Conservation (phyloP, 1,140 invertebrate species). For the Steinernema khuongi region DNA sequence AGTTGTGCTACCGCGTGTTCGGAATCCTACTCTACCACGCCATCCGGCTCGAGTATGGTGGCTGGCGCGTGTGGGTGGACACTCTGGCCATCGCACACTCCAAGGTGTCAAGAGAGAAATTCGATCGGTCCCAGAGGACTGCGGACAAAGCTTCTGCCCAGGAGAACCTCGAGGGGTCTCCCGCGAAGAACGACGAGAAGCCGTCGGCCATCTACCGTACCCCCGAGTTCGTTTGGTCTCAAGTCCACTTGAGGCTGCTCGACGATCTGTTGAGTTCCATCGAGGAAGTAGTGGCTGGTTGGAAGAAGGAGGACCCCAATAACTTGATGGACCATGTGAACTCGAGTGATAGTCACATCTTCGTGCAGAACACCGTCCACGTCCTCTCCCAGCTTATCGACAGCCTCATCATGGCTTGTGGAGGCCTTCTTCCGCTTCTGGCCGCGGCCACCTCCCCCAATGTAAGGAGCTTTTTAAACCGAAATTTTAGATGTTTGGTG, state of each 20-base stretch:
- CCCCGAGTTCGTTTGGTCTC: conserved; percentile 98
- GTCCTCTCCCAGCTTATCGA: conserved; percentile 96
- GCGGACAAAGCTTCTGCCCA: conserved; percentile 9
- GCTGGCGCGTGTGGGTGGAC: conserved; percentile 99
- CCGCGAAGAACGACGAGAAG: conserved; percentile 18
- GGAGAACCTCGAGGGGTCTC: not conserved
- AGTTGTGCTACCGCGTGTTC: conserved; percentile 96
- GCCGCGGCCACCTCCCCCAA: conserved; percentile 96
- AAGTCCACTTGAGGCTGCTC: conserved; percentile 89
- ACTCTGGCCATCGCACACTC: conserved; percentile 98
- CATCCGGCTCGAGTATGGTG: conserved; percentile 98
- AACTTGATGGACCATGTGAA: conserved; percentile 23
- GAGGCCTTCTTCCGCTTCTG: conserved; percentile 86
- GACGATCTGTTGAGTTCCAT: conserved; percentile 93
- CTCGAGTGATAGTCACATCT: conserved; percentile 75
- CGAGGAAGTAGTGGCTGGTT: conserved; percentile 93
- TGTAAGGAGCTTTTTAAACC: conserved; percentile 69
- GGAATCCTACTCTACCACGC: conserved; percentile 95
- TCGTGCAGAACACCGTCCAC: conserved; percentile 97
- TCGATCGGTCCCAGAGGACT: conserved; percentile 20
- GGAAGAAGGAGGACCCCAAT: conserved; percentile 66
- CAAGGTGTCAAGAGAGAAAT: conserved; percentile 68
- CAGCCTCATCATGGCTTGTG: conserved; percentile 96
- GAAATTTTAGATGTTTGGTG: conserved; percentile 24
- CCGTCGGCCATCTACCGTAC: conserved; percentile 93